Evolutionary conservation across 2,888 invertebrate genomes (phyloP), one percentile per base, ranked within the genome.

Genomic region (Drosophila monieri): DNA sequence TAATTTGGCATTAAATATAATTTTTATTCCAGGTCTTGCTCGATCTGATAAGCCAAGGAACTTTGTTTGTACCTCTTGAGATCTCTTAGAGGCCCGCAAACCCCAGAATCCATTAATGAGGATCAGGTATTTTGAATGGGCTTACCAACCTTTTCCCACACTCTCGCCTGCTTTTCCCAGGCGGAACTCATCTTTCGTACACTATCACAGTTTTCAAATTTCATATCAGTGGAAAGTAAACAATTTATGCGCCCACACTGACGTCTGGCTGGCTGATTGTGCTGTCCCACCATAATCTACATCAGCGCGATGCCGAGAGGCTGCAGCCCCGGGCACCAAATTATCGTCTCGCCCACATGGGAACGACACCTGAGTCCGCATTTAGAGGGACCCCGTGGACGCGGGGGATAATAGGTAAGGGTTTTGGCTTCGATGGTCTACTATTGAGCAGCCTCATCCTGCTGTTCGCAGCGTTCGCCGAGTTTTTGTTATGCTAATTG

Each of bases 401-500:
- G 23, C 23, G 48, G 52, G 35, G 39, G 58, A 72, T 72, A 72
- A 66, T 59, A 59, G 35, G 61, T 54, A 53, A 59, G 53, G 69
- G 71, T 67, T 68, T 52, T 44, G 49, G 32, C 44, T 21, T 14
- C 35, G n/a, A 35, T 35, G 21, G 32, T n/a, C 32, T 23, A 15
- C 46, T 27, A 41, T 30, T 15, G 44, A 21, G 46, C 21, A 15
- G 41, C 8, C 48, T 32, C 8, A 48, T 44, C 23, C 43, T 27
- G 41, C 47, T 44, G 39, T 15, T 47, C 37, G 48, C 25, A 37
- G 30, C 56, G 49, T 62, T 62, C 51, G 49, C 56, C 8, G 64
- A 49, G 23, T 69, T 84, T 81, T 84, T 88, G 80, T 88, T 88
- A 84, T 88, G 84, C 80, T 84, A 83, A 84, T 84, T 84, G 88